Base-by-base conservation (phyloP, 1,140 invertebrate species). In the Sipha flava region DNA sequence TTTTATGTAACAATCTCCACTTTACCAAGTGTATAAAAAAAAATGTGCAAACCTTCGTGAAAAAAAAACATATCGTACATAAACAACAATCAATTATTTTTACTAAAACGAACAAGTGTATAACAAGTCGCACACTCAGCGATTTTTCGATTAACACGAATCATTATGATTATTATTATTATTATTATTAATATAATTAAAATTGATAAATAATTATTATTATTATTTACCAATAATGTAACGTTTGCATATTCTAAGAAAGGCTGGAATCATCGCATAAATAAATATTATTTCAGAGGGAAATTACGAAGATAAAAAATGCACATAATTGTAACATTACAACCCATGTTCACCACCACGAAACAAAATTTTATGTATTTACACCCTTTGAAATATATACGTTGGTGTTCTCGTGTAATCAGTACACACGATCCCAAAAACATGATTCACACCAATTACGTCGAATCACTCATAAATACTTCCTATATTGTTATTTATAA, bases 71-170 rank as follows among this genome's bases (percentile, higher is more conserved):
- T 18, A 2, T 47, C 16, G n/a, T 26, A 49, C 16, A 49, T 31
- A 72, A 23, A 16, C 14, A 72, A 72, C 68, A 52, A 72, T 72
- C 31, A 72, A 49, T 49, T 29, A 72, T 70, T 70, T 29, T 72
- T 49, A 47, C 26, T 49, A 26, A 49, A 52, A 9, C 3, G 9
- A 49, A 72, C 29, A 14, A 49, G 68, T 34, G 18, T n/a, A 10
- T 18, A 21, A n/a, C n/a, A 31, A 29, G 12, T 3, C 21, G 47
- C 49, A 6, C 72, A 1, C 54, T 52, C 72, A 54, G 49, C 72
- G 14, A 16, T 23, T 72, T n/a, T 72, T 72, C 18, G 7, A 70
- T 47, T 31, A n/a, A 10, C 29, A 31, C n/a, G n/a, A 21, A 66
- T 64, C 16, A 40, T 66, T 29, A 70, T 47, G 29, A 47, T 29